Conservation (phyloP, 2,888 invertebrate species). For the Heteropelma amictum region DNA sequence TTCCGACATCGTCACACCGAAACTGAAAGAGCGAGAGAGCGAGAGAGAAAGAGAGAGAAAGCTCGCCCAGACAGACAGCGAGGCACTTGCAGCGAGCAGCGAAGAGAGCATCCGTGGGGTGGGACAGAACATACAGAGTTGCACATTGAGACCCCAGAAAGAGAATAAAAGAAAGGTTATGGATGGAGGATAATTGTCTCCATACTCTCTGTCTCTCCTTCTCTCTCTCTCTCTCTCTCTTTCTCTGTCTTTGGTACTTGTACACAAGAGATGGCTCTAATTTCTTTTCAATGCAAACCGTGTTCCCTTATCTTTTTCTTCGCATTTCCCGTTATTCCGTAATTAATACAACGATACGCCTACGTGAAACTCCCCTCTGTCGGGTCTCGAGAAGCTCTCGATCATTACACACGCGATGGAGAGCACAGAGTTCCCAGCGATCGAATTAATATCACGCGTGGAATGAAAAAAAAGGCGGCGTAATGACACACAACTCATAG, state of each 20-base stretch:
- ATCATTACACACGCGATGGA: too few species aligned
- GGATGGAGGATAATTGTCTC: not conserved
- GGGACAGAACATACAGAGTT: not conserved
- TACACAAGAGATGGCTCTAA: not conserved
- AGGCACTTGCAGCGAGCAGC: slow-evolving; percentile 35
- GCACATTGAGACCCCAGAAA: not conserved
- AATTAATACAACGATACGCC: not conserved
- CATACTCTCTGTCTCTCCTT: slow-evolving; percentile 5
- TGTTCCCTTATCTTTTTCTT: not conserved
- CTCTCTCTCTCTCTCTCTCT: too few species aligned
- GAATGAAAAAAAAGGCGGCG: too few species aligned
- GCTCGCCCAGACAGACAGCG: slow-evolving; percentile 31
- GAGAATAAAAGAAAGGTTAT: not conserved
- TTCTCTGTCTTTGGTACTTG: too few species aligned
- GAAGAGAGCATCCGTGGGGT: slow-evolving; percentile 33
- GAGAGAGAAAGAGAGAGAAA: slow-evolving; percentile 6
- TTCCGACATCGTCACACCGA: slow-evolving; percentile 20
- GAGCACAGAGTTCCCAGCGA: too few species aligned
- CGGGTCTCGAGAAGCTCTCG: not conserved
- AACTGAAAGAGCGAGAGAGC: slow-evolving; percentile 3
- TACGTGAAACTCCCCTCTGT: too few species aligned
- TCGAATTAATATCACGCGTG: too few species aligned
- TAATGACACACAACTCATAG: too few species aligned
- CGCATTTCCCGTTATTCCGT: too few species aligned
- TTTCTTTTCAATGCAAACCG: not conserved